phyloP scores from a whole-genome alignment of 2,888 invertebrate species.

The Rotaria magnacalcarata region DNA sequence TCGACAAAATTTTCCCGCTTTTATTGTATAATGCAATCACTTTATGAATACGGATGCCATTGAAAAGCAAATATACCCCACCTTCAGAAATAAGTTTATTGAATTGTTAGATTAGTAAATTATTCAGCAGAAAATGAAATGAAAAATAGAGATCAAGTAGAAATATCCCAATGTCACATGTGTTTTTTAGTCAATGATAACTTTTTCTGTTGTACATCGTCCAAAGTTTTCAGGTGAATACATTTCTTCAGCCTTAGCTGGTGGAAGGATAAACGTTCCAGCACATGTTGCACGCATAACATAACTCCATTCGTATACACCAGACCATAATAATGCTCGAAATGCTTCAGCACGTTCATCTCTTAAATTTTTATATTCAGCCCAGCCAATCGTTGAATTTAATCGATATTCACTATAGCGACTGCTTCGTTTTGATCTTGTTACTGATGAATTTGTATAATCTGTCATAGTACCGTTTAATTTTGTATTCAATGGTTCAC shows the following conservation, averaged over 20 bases:
- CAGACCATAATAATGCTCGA: slow-evolving; percentile 12
- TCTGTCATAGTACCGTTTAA: background rate
- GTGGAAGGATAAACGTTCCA: background rate
- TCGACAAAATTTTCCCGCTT: no score
- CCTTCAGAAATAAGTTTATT: no score
- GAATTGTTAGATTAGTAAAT: no score
- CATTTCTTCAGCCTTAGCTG: slow-evolving; percentile 24
- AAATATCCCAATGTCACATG: background rate
- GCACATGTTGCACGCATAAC: slow-evolving; percentile 21
- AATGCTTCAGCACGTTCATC: slow-evolving; percentile 15
- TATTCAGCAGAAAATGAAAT: background rate
- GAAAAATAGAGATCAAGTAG: background rate
- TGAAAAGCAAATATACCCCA: no score
- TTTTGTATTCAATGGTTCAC: background rate
- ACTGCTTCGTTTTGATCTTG: background rate
- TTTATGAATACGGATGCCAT: no score
- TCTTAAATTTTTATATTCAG: slow-evolving; percentile 16
- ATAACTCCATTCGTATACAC: slow-evolving; percentile 16
- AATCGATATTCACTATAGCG: background rate
- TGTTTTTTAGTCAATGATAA: background rate
- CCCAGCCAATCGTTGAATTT: slow-evolving; percentile 14
- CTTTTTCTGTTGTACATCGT: background rate
- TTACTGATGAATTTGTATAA: background rate
- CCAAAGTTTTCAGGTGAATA: slow-evolving; percentile 17
- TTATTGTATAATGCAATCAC: no score